These are phyloP conservation scores for Drosophila multiciliata DNA, from an alignment of 2,888 invertebrate species.

Conservation along the genomic window DNA sequence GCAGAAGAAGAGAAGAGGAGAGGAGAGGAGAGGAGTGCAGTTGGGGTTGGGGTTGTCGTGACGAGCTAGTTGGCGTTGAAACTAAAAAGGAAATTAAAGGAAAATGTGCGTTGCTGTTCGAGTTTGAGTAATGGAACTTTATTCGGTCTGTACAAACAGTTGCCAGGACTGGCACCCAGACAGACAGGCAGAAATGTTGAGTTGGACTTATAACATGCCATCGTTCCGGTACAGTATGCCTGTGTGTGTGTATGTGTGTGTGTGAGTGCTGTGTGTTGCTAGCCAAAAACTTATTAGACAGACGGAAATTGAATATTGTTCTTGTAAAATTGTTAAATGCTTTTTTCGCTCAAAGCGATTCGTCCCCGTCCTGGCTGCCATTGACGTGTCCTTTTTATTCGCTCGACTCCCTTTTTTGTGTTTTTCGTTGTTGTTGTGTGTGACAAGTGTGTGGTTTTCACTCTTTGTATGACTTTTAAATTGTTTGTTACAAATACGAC, in stretches of 20 bases:
- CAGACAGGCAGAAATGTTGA: conserved; percentile 37
- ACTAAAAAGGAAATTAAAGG: conserved; percentile 75
- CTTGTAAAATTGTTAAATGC: conserved; percentile 73
- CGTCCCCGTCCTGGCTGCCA: conserved; percentile 24
- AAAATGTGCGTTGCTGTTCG: conserved; percentile 70
- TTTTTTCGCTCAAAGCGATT: conserved; percentile 51
- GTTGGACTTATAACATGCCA: conserved; percentile 68
- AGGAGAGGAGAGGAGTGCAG: conserved; percentile 1
- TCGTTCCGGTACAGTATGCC: conserved; percentile 16
- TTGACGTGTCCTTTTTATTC: conserved; percentile 49
- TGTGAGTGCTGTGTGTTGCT: conserved; percentile 21
- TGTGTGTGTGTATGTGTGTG: conserved; percentile 25
- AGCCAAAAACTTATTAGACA: conserved; percentile 78
- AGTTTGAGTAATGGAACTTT: conserved; percentile 77
- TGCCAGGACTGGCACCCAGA: conserved; percentile 19
- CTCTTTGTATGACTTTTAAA: conserved; percentile 48
- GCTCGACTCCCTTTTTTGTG: not conserved
- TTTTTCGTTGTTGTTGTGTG: conserved; percentile 4
- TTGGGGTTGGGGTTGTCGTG: conserved; percentile 22
- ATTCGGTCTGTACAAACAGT: conserved; percentile 47
- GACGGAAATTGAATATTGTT: conserved; percentile 80
- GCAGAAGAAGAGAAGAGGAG: not conserved
- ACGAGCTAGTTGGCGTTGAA: conserved; percentile 64
- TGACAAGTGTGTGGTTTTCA: conserved; percentile 49
- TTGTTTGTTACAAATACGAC: conserved; percentile 53